These are phyloP conservation scores for Drosophila diplacantha DNA, from an alignment of 2,888 invertebrate species.

Conservation along the genomic window DNA sequence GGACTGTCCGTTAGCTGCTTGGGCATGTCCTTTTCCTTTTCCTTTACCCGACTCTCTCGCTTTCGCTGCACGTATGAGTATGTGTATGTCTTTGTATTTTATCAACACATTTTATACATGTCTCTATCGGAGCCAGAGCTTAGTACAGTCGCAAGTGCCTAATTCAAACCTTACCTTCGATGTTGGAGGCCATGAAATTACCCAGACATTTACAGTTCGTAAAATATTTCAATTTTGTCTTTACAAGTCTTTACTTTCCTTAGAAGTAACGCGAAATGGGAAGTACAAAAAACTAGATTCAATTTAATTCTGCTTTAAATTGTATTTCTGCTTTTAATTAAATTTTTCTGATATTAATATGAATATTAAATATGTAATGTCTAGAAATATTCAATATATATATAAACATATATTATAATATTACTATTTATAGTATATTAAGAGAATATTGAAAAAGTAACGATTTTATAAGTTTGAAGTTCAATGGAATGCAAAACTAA, in stretches of 20 bases:
- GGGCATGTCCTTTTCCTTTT: constrained; percentile 68
- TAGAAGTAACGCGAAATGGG: background rate
- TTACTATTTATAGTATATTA: too few species aligned
- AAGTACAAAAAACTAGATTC: too few species aligned
- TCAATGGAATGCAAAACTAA: too few species aligned
- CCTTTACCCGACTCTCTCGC: constrained; percentile 27
- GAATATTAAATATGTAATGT: too few species aligned
- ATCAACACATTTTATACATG: constrained; percentile 47
- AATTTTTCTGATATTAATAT: too few species aligned
- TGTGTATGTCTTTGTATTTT: constrained; percentile 36
- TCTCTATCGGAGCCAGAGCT: constrained; percentile 38
- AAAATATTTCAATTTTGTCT: background rate
- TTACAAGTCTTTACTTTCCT: background rate
- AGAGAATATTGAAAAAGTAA: too few species aligned
- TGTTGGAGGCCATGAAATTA: background rate
- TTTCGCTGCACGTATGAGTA: constrained; percentile 8
- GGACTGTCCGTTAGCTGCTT: constrained; percentile 66
- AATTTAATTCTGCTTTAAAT: too few species aligned
- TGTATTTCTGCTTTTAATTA: too few species aligned
- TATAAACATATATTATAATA: too few species aligned
- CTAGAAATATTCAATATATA: too few species aligned
- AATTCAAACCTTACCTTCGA: background rate
- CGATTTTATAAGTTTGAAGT: too few species aligned
- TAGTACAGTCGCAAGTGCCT: constrained; percentile 11
- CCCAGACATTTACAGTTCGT: background rate